phyloP scores from a whole-genome alignment of 23 tunicate species.

The Oikopleura albicans region DNA sequence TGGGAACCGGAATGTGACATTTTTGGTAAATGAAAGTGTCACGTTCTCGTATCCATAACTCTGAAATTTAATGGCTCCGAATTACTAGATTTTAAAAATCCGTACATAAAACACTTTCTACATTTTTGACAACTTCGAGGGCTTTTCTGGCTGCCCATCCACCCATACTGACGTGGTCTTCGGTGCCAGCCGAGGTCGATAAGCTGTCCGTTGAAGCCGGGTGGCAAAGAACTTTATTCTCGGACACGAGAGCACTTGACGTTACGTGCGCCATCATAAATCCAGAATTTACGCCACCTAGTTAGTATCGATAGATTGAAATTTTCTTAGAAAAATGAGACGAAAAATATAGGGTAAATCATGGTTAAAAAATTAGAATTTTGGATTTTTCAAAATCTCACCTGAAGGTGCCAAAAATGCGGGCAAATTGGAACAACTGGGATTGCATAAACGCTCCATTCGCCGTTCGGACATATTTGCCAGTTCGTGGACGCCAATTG shows the following conservation, averaged over 20 bases:
- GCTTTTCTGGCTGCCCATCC: not conserved
- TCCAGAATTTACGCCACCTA: not conserved
- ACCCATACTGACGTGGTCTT: not conserved
- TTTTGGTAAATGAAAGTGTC: too few species aligned
- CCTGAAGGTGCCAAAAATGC: constrained; percentile 42
- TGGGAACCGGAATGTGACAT: too few species aligned
- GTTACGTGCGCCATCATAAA: not conserved
- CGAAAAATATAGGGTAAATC: too few species aligned
- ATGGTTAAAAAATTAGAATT: too few species aligned
- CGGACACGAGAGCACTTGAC: not conserved
- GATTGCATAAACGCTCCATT: constrained; percentile 75
- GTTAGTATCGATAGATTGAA: too few species aligned
- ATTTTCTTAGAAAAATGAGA: not conserved
- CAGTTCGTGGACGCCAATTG: constrained; percentile 69
- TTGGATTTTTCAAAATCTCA: not conserved
- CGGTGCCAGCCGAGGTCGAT: not conserved
- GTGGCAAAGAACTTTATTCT: not conserved
- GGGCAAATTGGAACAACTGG: constrained; percentile 27
- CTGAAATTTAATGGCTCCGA: too few species aligned
- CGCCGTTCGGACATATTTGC: constrained; percentile 64
- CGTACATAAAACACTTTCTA: not conserved
- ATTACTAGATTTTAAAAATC: too few species aligned
- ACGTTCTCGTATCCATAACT: too few species aligned
- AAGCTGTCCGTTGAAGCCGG: not conserved
- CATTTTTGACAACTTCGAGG: not conserved